These are phyloP conservation scores for Pseudorasbora parva DNA, from an alignment of 2,113 vertebrate genomes.

Conservation along the genomic window DNA sequence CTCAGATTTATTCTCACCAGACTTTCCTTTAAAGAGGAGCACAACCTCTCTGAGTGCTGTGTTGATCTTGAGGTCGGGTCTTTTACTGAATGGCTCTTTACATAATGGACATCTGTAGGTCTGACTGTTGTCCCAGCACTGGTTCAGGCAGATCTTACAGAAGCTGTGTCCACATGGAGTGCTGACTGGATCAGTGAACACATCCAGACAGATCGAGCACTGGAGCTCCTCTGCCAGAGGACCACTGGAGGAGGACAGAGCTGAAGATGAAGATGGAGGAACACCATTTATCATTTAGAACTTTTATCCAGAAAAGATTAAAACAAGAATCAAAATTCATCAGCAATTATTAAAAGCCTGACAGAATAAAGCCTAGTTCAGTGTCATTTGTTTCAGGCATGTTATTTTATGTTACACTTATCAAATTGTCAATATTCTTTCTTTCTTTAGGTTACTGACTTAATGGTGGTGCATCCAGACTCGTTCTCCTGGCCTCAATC, in stretches of 20 bases:
- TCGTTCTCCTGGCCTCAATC: background rate
- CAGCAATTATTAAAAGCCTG: too few species aligned
- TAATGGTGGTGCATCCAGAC: too few species aligned
- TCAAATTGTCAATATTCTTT: too few species aligned
- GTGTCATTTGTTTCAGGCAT: too few species aligned
- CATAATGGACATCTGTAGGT: background rate
- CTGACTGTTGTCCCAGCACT: background rate
- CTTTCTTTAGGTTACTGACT: too few species aligned
- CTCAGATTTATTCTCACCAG: background rate
- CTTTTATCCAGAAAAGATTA: too few species aligned
- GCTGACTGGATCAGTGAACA: conserved; percentile 24
- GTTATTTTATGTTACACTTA: too few species aligned
- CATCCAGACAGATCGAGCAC: conserved; percentile 15
- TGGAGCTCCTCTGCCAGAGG: background rate
- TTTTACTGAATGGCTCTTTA: background rate
- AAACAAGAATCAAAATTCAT: too few species aligned
- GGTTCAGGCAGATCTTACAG: background rate
- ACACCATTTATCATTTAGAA: too few species aligned
- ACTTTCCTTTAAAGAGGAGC: background rate
- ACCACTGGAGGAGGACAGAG: background rate
- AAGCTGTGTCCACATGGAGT: conserved; percentile 12
- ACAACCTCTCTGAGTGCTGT: background rate
- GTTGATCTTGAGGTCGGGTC: background rate
- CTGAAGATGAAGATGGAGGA: background rate
- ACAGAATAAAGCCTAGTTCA: too few species aligned